Percentiles rank a stretch among this genome's conserved stretches.
These are phyloP conservation scores for Morelia viridis DNA, from an alignment of 2,797 vertebrate species.

Conservation along the genomic window DNA sequence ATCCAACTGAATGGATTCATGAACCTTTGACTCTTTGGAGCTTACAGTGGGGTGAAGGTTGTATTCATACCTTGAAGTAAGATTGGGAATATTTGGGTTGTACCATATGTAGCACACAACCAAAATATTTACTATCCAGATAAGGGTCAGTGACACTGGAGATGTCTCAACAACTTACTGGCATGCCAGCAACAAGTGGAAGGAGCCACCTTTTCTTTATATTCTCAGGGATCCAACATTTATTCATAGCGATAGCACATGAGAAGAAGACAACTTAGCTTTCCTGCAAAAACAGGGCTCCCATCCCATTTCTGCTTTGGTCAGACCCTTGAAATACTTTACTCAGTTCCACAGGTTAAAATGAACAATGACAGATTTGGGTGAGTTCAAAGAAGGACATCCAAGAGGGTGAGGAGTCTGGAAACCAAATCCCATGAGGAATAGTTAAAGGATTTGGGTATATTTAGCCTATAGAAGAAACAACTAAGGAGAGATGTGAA, in stretches of 20 bases:
- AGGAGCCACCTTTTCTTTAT: constrained; percentile 52
- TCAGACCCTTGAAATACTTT: too few species aligned
- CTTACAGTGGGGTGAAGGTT: constrained; percentile 16
- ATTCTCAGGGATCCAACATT: background rate
- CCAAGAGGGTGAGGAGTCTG: too few species aligned
- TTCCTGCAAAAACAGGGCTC: background rate
- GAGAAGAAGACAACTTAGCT: background rate
- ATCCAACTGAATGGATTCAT: constrained; percentile 30
- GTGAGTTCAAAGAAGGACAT: too few species aligned
- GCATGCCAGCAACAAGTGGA: constrained; percentile 51
- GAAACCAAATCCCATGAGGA: too few species aligned
- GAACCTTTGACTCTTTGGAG: constrained; percentile 28
- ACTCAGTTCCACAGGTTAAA: too few species aligned
- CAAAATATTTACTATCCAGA: constrained; percentile 66
- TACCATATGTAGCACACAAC: background rate
- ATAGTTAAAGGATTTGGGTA: too few species aligned
- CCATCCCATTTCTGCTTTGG: background rate
- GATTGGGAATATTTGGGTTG: constrained; percentile 45
- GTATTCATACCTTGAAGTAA: constrained; percentile 38
- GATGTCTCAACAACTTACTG: constrained; percentile 59
- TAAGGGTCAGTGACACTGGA: constrained; percentile 62
- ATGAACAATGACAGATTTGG: too few species aligned
- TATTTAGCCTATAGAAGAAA: too few species aligned
- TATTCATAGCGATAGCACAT: too few species aligned
- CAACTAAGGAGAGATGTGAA: too few species aligned